Conservation (phyloP, 2,113 vertebrate genomes). For the Pardalotus punctatus region DNA sequence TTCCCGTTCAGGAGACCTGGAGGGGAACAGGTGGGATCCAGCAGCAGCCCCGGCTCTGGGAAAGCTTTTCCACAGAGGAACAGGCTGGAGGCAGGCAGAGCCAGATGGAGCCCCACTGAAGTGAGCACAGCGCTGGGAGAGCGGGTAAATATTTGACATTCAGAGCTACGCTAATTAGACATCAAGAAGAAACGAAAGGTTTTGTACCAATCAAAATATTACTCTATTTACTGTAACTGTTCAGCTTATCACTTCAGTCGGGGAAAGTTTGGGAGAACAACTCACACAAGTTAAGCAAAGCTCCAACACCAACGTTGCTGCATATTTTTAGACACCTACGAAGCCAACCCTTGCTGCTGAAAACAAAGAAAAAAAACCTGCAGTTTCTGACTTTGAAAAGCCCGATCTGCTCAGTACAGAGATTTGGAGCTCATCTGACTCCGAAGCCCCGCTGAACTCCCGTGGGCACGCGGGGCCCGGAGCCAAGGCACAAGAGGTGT, state of each 20-base stretch:
- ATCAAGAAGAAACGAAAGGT: conserved; percentile 1
- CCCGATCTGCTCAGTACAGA: neutral
- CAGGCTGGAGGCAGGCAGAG: neutral
- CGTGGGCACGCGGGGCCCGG: neutral
- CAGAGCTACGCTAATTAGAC: neutral
- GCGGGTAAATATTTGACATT: conserved; percentile 48
- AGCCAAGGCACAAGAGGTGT: neutral
- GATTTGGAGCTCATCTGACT: neutral
- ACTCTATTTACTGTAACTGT: conserved; percentile 34
- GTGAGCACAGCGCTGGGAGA: neutral
- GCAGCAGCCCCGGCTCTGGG: neutral
- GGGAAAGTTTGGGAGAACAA: conserved; percentile 17
- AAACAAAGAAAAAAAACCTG: neutral
- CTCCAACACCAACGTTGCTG: neutral
- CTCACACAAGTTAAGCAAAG: neutral
- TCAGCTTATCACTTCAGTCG: neutral
- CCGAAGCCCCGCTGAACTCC: neutral
- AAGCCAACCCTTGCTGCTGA: neutral
- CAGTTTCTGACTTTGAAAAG: neutral
- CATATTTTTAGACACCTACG: neutral
- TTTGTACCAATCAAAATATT: conserved; percentile 48
- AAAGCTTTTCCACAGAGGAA: neutral
- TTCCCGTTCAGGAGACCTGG: neutral
- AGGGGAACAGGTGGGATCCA: neutral
- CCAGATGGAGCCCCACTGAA: conserved; percentile 42